phyloP scores from a whole-genome alignment of 2,888 invertebrate genomes.

The Drosophila emarginata region DNA sequence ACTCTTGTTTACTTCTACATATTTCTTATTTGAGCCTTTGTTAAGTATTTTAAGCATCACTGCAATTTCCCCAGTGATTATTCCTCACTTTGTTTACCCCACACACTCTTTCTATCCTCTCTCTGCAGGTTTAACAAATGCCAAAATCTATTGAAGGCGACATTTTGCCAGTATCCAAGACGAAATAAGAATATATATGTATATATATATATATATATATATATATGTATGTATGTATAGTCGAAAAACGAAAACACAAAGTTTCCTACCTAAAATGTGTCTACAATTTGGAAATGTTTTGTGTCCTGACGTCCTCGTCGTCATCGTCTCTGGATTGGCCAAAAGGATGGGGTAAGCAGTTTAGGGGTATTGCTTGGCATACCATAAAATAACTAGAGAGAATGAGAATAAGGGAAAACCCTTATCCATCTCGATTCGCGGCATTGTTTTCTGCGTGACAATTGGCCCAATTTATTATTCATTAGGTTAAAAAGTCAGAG shows the following conservation, averaged over 20 bases:
- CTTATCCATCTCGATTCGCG: constrained; percentile 51
- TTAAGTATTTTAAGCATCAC: constrained; percentile 19
- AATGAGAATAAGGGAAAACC: constrained; percentile 30
- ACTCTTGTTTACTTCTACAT: not conserved
- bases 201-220: not conserved
- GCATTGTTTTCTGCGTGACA: constrained; percentile 78
- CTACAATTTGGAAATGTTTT: constrained; percentile 68
- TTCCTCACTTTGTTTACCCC: not conserved
- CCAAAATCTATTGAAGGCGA: constrained; percentile 78
- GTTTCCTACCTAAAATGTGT: constrained; percentile 59
- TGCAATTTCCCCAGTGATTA: constrained; percentile 71
- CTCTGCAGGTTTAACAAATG: constrained; percentile 67
- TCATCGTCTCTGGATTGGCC: constrained; percentile 23
- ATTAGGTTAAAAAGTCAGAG: constrained; percentile 79
- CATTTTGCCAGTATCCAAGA: constrained; percentile 66
- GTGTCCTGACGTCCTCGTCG: constrained; percentile 21
- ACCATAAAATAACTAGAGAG: not conserved
- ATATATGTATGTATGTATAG: not conserved
- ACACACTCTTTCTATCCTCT: constrained; percentile 9
- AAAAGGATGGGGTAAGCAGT: not conserved
- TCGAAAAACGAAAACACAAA: constrained; percentile 13
- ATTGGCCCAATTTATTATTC: constrained; percentile 80
- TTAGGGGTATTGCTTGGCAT: too few relatives aligned
- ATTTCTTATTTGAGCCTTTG: not conserved
- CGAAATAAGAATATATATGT: constrained; percentile 21